Evolutionary conservation across 2,113 vertebrate genomes (phyloP).

Genomic region (Pycnonotus jocosus): DNA sequence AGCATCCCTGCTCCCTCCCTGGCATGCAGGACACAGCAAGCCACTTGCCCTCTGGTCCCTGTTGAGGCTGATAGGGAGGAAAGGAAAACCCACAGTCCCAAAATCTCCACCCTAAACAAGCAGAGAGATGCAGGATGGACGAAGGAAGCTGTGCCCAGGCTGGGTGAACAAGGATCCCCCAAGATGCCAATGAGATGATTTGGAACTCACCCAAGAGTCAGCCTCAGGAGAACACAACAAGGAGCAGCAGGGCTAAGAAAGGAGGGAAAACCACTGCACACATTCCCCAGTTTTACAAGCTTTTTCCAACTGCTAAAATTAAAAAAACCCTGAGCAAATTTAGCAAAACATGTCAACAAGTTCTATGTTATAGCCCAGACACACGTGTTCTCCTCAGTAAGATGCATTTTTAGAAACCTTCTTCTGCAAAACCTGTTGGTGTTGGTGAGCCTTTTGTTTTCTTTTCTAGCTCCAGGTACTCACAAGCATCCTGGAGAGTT

Average conservation of each 20-base stretch:
- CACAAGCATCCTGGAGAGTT: background rate
- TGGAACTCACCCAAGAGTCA: background rate
- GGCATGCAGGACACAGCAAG: background rate
- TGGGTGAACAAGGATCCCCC: background rate
- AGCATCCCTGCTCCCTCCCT: background rate
- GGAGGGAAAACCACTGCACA: background rate
- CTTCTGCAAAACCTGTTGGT: background rate
- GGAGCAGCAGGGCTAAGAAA: background rate
- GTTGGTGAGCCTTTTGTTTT: background rate
- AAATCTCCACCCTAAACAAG: background rate
- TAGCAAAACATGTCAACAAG: background rate
- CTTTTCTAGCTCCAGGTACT: background rate
- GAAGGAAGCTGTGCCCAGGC: background rate
- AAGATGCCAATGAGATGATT: background rate
- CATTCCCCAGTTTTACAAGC: background rate
- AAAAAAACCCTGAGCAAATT: background rate
- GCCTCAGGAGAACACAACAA: background rate
- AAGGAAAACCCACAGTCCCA: background rate
- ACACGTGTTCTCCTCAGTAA: background rate
- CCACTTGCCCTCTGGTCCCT: background rate
- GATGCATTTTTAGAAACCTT: background rate
- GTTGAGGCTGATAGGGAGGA: accelerated
- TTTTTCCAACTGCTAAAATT: background rate
- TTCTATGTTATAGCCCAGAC: background rate
- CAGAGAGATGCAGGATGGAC: background rate